phyloP scores from a whole-genome alignment of 2,888 invertebrate species.

The Leptarthrus brevirostris region DNA sequence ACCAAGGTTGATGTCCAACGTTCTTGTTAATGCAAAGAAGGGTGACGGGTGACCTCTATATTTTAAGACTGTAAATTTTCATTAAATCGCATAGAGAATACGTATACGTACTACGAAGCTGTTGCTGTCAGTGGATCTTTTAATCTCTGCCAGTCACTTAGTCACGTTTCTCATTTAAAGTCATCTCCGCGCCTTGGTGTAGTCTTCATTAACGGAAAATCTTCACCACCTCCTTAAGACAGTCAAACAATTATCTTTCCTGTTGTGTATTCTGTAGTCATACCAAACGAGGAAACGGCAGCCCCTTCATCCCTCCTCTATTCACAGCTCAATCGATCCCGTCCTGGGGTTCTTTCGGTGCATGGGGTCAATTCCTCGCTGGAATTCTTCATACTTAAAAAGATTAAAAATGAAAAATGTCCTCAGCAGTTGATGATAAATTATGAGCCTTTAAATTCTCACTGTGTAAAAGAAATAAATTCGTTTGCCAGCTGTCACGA shows the following conservation, averaged over 20 bases:
- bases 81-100: background rate
- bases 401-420: slow-evolving; percentile 54
- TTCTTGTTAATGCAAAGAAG: background rate
- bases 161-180: slow-evolving; percentile 42
- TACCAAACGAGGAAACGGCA: background rate
- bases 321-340: background rate
- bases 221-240: slow-evolving; percentile 21
- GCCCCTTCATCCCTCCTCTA: background rate
- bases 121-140: slow-evolving; percentile 15
- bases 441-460: slow-evolving; percentile 49
- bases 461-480: slow-evolving; percentile 48
- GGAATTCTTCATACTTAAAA: slow-evolving; percentile 50
- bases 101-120: slow-evolving; percentile 1
- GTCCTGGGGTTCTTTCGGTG: background rate
- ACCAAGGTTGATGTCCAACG: background rate
- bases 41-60: slow-evolving; percentile 13
- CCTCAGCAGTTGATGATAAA: slow-evolving; percentile 52
- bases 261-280: background rate
- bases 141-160: slow-evolving; percentile 47
- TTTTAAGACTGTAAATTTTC: slow-evolving; percentile 19
- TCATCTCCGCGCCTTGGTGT: slow-evolving; percentile 5
- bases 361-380: slow-evolving; percentile 44
- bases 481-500: slow-evolving; percentile 52
- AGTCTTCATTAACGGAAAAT: slow-evolving; percentile 39
- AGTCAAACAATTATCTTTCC: background rate